phyloP scores from a whole-genome alignment of 2,797 vertebrate genomes.

The Steatocranus sp. region DNA sequence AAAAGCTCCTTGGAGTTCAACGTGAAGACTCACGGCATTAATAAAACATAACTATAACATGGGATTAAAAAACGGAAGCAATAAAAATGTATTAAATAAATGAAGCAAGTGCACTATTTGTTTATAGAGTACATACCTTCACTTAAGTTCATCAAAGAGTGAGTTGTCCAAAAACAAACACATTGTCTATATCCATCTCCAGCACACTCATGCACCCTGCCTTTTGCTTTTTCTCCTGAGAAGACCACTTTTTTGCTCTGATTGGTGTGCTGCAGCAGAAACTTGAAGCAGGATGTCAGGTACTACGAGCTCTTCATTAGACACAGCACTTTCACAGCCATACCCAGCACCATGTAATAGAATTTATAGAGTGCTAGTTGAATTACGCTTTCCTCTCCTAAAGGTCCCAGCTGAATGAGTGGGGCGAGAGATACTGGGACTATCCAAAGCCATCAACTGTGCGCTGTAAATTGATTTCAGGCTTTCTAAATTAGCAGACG shows the following conservation, averaged over 20 bases:
- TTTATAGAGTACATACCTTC: neutral
- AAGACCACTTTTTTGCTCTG: conserved; percentile 7
- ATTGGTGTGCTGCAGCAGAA: conserved; percentile 24
- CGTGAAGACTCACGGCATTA: neutral
- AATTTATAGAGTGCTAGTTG: conserved; percentile 63
- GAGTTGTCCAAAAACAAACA: neutral
- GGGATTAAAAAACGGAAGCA: neutral
- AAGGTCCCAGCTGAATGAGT: conserved; percentile 22
- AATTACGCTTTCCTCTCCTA: conserved; percentile 45
- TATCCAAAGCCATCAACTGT: conserved; percentile 15
- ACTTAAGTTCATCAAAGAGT: neutral
- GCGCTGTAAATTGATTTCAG: conserved; percentile 47
- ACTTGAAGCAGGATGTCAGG: conserved; percentile 34
- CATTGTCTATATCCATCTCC: neutral
- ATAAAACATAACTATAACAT: neutral
- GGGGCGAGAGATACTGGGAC: conserved; percentile 17
- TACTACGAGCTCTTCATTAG: conserved; percentile 57
- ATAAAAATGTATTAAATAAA: conserved; percentile 3
- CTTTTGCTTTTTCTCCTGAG: neutral
- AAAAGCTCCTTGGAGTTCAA: neutral
- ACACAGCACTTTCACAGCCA: conserved; percentile 44
- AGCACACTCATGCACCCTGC: neutral
- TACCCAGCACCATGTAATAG: conserved; percentile 53
- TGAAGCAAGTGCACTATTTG: neutral
- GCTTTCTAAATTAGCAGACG: conserved; percentile 45